Conservation (phyloP, 2,888 invertebrate genomes). For the Rhingia rostrata region DNA sequence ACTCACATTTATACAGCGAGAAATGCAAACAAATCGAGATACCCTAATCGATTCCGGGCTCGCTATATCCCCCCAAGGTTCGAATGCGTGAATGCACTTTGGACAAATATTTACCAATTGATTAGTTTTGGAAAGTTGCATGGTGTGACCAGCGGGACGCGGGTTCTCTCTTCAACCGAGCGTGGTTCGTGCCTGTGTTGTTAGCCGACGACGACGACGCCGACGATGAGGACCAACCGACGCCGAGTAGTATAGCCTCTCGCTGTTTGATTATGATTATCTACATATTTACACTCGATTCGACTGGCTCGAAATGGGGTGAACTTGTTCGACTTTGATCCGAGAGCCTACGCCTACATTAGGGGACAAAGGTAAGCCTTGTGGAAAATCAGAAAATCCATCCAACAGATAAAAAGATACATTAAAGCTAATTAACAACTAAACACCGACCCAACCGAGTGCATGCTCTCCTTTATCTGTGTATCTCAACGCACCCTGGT, state of each 20-base stretch:
- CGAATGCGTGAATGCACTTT: slow-evolving; percentile 71
- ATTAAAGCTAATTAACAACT: slow-evolving; percentile 65
- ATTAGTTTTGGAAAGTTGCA: slow-evolving; percentile 70
- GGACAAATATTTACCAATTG: slow-evolving; percentile 74
- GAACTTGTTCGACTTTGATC: slow-evolving; percentile 26
- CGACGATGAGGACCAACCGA: no score
- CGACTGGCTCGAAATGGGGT: slow-evolving; percentile 31
- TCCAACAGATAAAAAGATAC: slow-evolving; percentile 64
- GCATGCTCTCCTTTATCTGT: not conserved
- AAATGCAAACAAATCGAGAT: slow-evolving; percentile 66
- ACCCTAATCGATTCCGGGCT: slow-evolving; percentile 67
- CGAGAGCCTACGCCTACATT: slow-evolving; percentile 51
- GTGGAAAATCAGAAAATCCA: slow-evolving; percentile 61
- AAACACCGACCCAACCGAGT: slow-evolving; percentile 23
- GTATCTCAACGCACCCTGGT: slow-evolving; percentile 1
- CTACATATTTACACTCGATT: slow-evolving; percentile 54
- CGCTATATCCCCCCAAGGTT: slow-evolving; percentile 35
- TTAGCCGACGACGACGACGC: slow-evolving; percentile 8
- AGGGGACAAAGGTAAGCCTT: slow-evolving; percentile 48
- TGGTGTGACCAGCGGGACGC: slow-evolving; percentile 36
- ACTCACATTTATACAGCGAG: slow-evolving; percentile 8
- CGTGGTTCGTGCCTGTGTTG: not conserved
- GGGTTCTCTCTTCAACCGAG: not conserved
- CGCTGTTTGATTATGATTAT: slow-evolving; percentile 70
- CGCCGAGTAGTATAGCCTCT: not conserved